A percentile compares a stretch with the other conserved stretches of the same genome.
Evolutionary conservation across 1,140 invertebrate species (phyloP).

Genomic region (Sycophila sp.): DNA sequence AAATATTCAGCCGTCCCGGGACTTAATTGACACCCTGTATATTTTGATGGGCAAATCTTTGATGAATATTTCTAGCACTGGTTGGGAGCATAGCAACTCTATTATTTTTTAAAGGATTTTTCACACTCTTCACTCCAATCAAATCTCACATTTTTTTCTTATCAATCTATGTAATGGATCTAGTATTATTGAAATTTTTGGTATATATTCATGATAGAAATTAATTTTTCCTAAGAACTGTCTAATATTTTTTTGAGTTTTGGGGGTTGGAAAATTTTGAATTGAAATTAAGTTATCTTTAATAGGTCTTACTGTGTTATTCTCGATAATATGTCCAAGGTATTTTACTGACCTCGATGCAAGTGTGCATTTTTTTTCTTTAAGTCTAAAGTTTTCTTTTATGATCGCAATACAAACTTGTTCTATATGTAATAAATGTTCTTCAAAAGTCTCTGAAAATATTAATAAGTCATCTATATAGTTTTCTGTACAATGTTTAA

Average conservation of each 20-base stretch:
- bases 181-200: slow-evolving; percentile 21
- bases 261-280: slow-evolving; percentile 21
- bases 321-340: background rate
- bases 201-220: slow-evolving; percentile 26
- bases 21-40: too few relatives aligned
- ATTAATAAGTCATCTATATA: slow-evolving; percentile 54
- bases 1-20: too few relatives aligned
- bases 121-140: slow-evolving; percentile 29
- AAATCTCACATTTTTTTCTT: slow-evolving; percentile 34
- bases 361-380: background rate
- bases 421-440: slow-evolving; percentile 37
- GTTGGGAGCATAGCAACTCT: slow-evolving; percentile 26
- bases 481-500: slow-evolving; percentile 38
- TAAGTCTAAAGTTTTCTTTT: background rate
- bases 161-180: slow-evolving; percentile 34
- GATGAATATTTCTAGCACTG: slow-evolving; percentile 38
- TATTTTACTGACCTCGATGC: background rate
- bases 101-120: slow-evolving; percentile 33
- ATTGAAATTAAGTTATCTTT: slow-evolving; percentile 44
- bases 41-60: slow-evolving; percentile 38
- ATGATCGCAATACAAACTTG: background rate
- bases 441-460: slow-evolving; percentile 49
- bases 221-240: slow-evolving; percentile 11
- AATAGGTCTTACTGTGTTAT: slow-evolving; percentile 5
- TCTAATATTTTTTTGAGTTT: background rate